Percentiles rank a stretch among this genome's conserved stretches.
Conservation (phyloP, 2,888 invertebrate genomes). For the Fragum sueziense region DNA sequence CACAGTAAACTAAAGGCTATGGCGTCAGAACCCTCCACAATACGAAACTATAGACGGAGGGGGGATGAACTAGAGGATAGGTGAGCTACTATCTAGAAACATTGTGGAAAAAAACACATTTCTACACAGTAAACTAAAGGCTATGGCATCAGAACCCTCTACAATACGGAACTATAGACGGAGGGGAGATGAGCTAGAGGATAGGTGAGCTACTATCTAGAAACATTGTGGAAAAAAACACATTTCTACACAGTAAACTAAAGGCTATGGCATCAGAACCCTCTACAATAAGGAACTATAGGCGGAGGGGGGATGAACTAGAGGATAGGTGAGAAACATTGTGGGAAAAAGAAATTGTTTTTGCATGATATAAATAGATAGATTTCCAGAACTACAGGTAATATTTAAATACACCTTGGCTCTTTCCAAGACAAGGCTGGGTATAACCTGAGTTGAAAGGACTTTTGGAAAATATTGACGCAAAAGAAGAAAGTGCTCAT, state of each 20-base stretch:
- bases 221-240: constrained; percentile 81
- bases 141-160: constrained; percentile 80
- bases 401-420: too few relatives aligned
- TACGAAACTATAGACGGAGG: constrained; percentile 78
- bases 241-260: constrained; percentile 78
- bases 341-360: constrained; percentile 80
- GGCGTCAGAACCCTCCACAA: constrained; percentile 80
- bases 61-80: constrained; percentile 80
- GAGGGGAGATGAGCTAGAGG: constrained; percentile 79
- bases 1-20: constrained; percentile 80
- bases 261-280: constrained; percentile 80
- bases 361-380: constrained; percentile 78
- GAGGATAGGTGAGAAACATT: constrained; percentile 80
- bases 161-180: constrained; percentile 79
- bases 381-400: constrained; percentile 81
- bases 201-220: constrained; percentile 78
- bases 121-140: constrained; percentile 78
- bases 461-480: too few relatives aligned
- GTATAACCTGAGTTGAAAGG: too few relatives aligned
- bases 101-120: constrained; percentile 81
- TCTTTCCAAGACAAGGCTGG: too few relatives aligned
- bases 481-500: too few relatives aligned
- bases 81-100: constrained; percentile 78
- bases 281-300: constrained; percentile 79
- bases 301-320: constrained; percentile 78